Evolutionary conservation across 2,797 vertebrate species (phyloP), one percentile per base, ranked within the genome.

Genomic region (Rhyacichthys aspro): DNA sequence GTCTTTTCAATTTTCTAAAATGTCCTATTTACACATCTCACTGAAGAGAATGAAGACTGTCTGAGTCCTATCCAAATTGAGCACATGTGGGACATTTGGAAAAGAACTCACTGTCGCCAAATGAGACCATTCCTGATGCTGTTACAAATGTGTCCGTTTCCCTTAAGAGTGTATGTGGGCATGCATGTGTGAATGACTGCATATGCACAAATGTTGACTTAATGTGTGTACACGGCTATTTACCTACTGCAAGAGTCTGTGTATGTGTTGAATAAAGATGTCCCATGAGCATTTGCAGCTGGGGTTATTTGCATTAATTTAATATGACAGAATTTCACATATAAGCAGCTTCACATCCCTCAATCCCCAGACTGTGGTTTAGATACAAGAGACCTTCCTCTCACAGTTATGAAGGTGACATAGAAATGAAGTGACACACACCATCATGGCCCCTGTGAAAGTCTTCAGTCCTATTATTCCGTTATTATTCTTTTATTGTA

Each of bases 61-160:
- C 16, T 70, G 0, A 68, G 54, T 65, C 63, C 37, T 49, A 73
- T 57, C 53, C 43, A 59, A n/a, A 63, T 49, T 16, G 55, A 60
- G 45, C 32, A 37, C 70, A 77, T 60, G 74, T 65, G 61, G 74
- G 55, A 69, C 61, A 79, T 82, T 59, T 72, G 65, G 54, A 60
- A 80, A 72, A 33, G 47, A 49, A 63, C 42, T 61, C 52, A 71
- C 61, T 52, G 1, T 28, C 7, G 4, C 23, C 54, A 16, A 38
- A 62, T 45, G 56, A 71, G 28, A 45, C 58, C 55, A 61, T 76
- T 70, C 66, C 16, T 23, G 0, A 54, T 43, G 39, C 10, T 10
- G 41, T 52, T 42, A 57, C 43, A 33, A 64, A 61, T 23, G 36
- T 48, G 70, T 70, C 57, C 47, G 28, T 56, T 60, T 34, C 47